phyloP scores from a whole-genome alignment of 2,888 invertebrate genomes.

The Drosophila prostipennis region DNA sequence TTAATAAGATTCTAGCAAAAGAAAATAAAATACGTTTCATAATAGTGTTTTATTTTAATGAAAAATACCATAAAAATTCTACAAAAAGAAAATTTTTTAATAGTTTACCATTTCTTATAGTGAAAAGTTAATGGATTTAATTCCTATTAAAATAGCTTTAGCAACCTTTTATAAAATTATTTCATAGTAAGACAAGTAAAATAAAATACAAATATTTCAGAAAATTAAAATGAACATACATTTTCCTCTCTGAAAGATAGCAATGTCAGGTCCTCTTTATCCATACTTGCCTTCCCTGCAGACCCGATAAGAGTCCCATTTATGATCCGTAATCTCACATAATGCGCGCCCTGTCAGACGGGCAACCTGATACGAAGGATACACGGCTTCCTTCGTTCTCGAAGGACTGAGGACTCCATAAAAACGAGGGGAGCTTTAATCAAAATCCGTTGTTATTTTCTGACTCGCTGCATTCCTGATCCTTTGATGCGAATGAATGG shows the following conservation, averaged over 20 bases:
- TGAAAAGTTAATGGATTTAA: no score
- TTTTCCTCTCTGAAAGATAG: background rate
- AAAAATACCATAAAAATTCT: no score
- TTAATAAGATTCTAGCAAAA: background rate
- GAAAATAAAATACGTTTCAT: no score
- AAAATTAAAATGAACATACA: background rate
- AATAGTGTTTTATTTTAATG: no score
- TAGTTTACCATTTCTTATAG: no score
- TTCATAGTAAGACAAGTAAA: no score
- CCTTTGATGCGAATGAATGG: conserved; percentile 83
- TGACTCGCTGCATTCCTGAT: conserved; percentile 86
- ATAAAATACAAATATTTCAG: background rate
- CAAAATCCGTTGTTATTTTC: conserved; percentile 86
- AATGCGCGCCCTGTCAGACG: conserved; percentile 79
- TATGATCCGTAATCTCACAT: conserved; percentile 84
- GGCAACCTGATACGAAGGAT: conserved; percentile 70
- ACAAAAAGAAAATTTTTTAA: no score
- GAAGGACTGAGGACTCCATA: conserved; percentile 76
- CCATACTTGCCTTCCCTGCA: conserved; percentile 25
- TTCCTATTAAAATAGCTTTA: no score
- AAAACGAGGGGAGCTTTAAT: conserved; percentile 84
- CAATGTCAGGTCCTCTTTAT: conserved; percentile 14
- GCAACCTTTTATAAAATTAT: no score
- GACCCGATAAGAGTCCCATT: conserved; percentile 82
- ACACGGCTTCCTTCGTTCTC: conserved; percentile 32